Conservation (phyloP, 1,140 invertebrate species). For the Brachionus paranguensis region DNA sequence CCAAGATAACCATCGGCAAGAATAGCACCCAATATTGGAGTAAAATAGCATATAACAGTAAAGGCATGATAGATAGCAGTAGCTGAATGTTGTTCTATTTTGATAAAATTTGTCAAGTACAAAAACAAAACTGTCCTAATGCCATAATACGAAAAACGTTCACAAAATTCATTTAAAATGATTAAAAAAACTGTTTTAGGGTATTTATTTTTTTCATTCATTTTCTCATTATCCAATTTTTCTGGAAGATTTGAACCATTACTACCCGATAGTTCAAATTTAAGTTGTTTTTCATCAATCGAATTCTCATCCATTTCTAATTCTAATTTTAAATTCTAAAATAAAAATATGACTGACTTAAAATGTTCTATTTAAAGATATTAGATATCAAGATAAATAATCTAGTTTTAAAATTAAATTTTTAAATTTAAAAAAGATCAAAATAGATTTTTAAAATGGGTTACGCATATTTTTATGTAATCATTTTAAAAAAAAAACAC, state of each 20-base stretch:
- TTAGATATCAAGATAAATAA: not conserved
- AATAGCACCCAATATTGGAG: constrained; percentile 76
- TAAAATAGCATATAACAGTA: constrained; percentile 74
- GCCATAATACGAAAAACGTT: constrained; percentile 90
- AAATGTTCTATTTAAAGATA: not conserved
- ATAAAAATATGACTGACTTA: not conserved
- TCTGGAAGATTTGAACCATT: not conserved
- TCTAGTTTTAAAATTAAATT: not conserved
- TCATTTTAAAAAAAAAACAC: not conserved
- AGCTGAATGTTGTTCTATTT: constrained; percentile 63
- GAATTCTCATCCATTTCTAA: not conserved
- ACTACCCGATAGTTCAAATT: not conserved
- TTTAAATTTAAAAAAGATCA: not conserved
- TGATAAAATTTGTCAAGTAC: constrained; percentile 50
- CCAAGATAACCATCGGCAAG: constrained; percentile 78
- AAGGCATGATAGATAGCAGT: constrained; percentile 78
- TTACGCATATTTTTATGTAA: not conserved
- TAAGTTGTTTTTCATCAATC: not conserved
- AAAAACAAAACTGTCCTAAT: constrained; percentile 62
- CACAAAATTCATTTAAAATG: constrained; percentile 89
- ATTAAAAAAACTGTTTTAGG: constrained; percentile 63
- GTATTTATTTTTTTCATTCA: not conserved
- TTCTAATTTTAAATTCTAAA: not conserved
- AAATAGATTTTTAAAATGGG: not conserved
- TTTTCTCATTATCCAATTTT: not conserved